Evolutionary conservation across 1,140 invertebrate species (phyloP), one percentile per base, ranked within the genome.

Genomic region (Heliconius nattereri): DNA sequence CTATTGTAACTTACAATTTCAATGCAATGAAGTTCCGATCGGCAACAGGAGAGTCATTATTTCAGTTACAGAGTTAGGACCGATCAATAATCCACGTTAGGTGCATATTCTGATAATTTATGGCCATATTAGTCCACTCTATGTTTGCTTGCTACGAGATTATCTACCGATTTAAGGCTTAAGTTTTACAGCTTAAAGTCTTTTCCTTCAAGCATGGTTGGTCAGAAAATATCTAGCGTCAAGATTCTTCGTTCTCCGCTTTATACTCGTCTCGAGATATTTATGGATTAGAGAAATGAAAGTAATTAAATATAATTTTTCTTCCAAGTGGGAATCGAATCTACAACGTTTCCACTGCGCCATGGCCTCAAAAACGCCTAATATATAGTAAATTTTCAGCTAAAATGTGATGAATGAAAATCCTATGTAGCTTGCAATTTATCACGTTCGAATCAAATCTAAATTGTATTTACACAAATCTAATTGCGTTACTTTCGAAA

Each of bases 381-480:
- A 23, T 3, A 3, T n/a, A 26, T 60, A n/a, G n/a, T 60, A 26
- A 23, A 29, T 66, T 29, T 1, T 66, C 57, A 66, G 23, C 60
- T 2, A 66, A 66, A 66, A 66, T 57, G 54, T 60, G n/a, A 23
- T 3, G n/a, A 60, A 26, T 66, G 26, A 11, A 16, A 66, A 29
- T 11, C 60, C 60, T 13, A 29, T 29, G 23, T 26, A 60, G n/a
- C 54, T 23, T 60, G 8, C 60, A 66, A 66, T 66, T 66, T 66
- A 66, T 66, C 60, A 66, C 23, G 60, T 66, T 66, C 60, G 7
- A 66, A 66, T 66, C 23, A 66, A 66, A 29, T 16, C 26, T 29
- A 29, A 66, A 66, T 29, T 66, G 26, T 66, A 66, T 66, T 66
- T 66, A 66, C 26, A 66, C 60, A 66, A 23, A 60, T 60, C 60